Evolutionary conservation across 1,140 invertebrate genomes (phyloP).

Genomic region (Orchestia grillus): DNA sequence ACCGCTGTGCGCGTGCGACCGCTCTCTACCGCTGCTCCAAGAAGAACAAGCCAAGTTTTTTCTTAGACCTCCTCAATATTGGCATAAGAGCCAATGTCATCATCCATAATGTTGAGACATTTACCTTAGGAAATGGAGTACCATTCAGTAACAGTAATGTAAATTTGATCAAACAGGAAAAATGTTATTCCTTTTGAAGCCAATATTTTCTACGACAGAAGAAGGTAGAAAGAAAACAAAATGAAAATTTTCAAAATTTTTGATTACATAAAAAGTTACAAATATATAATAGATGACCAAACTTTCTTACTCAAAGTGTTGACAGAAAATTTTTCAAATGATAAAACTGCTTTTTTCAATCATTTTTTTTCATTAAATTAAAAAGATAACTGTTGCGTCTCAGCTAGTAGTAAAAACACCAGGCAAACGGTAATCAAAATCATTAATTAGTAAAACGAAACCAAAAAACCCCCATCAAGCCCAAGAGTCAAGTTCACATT

Average conservation of each 20-base stretch:
- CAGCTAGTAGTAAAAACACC: not conserved
- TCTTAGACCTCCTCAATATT: no score
- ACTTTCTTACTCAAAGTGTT: not conserved
- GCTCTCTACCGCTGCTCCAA: no score
- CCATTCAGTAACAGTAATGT: no score
- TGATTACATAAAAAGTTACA: not conserved
- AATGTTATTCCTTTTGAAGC: no score
- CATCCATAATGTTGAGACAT: no score
- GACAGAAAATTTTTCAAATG: not conserved
- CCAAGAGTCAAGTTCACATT: not conserved
- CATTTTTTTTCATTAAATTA: not conserved
- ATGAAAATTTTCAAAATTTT: not conserved
- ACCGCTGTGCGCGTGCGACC: no score
- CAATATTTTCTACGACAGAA: no score
- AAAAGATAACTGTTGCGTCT: not conserved
- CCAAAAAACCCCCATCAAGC: not conserved
- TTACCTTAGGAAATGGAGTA: no score
- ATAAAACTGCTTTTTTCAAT: not conserved
- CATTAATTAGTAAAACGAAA: not conserved
- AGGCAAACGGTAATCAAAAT: not conserved
- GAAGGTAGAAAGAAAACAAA: not conserved
- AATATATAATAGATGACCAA: not conserved
- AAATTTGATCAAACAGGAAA: no score
- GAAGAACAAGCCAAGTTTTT: no score
- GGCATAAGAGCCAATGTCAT: no score